Percentiles rank a stretch among this genome's conserved stretches.
Evolutionary conservation across 1,140 invertebrate species (phyloP).

Genomic region (Pogonomyrmex barbatus): DNA sequence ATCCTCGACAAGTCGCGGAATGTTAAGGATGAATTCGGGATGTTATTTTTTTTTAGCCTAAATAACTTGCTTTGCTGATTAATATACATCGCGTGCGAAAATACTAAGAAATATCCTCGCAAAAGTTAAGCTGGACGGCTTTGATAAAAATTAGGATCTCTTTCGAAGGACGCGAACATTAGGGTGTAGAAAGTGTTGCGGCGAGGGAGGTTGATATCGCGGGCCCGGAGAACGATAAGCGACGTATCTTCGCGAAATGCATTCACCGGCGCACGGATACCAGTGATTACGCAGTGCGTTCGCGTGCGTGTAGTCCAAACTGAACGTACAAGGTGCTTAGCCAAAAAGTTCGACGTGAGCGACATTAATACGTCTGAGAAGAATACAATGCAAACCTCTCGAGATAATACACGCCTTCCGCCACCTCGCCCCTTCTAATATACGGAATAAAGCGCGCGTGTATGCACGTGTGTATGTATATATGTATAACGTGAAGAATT

Average conservation of each 20-base stretch:
- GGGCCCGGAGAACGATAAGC: conserved; percentile 1
- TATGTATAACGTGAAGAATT: conserved; percentile 53
- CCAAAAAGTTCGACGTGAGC: conserved; percentile 70
- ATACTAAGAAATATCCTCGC: conserved; percentile 86
- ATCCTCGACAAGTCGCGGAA: conserved; percentile 60
- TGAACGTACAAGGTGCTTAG: conserved; percentile 72
- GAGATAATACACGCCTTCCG: conserved; percentile 45
- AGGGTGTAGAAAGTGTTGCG: conserved; percentile 71
- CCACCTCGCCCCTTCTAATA: conserved; percentile 40
- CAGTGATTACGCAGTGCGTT: conserved; percentile 40
- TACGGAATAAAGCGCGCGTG: conserved; percentile 54
- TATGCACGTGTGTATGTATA: conserved; percentile 43
- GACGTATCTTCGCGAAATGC: neutral
- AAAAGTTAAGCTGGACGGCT: conserved; percentile 86
- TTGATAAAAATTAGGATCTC: conserved; percentile 86
- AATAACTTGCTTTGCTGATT: conserved; percentile 75
- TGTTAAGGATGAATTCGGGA: conserved; percentile 66
- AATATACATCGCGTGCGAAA: conserved; percentile 83
- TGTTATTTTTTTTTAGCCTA: conserved; percentile 72
- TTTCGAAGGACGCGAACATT: conserved; percentile 82
- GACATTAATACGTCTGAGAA: conserved; percentile 75
- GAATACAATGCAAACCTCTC: conserved; percentile 73
- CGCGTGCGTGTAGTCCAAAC: conserved; percentile 60
- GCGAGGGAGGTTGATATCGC: neutral
- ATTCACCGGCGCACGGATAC: neutral